These are phyloP conservation scores for Anableps anableps DNA, from an alignment of 2,797 vertebrate genomes.

Conservation along the genomic window DNA sequence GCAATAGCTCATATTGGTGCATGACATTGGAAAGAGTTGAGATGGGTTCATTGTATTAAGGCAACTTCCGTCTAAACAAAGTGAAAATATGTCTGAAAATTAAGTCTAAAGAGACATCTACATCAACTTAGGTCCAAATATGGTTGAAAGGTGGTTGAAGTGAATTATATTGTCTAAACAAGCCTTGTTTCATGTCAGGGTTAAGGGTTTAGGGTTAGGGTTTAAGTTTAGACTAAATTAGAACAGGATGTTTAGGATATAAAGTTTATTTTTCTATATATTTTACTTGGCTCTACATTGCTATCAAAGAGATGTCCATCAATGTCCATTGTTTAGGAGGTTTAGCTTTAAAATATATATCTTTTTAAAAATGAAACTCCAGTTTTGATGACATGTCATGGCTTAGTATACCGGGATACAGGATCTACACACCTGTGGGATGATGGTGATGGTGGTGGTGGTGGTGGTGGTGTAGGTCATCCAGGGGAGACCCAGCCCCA, in stretches of 20 bases:
- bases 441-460: constrained; percentile 83
- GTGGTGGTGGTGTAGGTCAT: constrained; percentile 87
- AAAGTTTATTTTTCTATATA: not conserved
- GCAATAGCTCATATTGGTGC: not conserved
- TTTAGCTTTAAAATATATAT: not conserved
- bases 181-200: not conserved
- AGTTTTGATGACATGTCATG: not conserved
- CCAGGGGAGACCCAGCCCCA: constrained; percentile 90
- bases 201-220: not conserved
- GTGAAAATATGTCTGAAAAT: not conserved
- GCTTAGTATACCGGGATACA: not conserved
- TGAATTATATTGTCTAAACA: constrained; percentile 1
- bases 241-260: not conserved
- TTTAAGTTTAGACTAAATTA: not conserved
- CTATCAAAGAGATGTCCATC: not conserved
- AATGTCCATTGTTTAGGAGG: not conserved
- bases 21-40: not conserved
- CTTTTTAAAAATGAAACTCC: not conserved
- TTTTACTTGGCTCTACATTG: not conserved
- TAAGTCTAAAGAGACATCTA: not conserved
- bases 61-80: not conserved
- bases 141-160: not conserved
- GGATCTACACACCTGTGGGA: constrained; percentile 84
- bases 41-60: not conserved
- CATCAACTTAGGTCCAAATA: not conserved